Evolutionary conservation across 2,113 vertebrate species (phyloP).

Genomic region (Abramis brama): DNA sequence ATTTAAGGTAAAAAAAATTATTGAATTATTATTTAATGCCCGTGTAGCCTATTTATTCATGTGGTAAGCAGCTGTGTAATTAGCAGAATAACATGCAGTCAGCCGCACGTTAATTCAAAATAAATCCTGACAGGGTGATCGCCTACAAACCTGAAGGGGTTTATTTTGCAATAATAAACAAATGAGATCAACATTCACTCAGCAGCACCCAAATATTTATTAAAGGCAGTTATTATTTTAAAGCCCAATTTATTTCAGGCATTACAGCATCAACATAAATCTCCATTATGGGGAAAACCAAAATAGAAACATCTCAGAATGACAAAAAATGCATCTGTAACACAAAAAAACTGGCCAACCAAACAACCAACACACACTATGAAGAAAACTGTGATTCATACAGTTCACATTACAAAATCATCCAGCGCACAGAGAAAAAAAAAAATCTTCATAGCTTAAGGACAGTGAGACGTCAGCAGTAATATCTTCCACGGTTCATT

Average conservation of each 20-base stretch:
- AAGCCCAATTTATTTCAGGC: not conserved
- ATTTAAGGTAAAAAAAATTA: too few relatives aligned
- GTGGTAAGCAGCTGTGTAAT: not conserved
- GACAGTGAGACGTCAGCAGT: not conserved
- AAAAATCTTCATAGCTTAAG: not conserved
- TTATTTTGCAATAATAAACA: not conserved
- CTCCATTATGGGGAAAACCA: not conserved
- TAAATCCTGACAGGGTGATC: not conserved
- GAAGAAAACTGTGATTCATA: not conserved
- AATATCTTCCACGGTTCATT: not conserved
- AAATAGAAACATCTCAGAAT: not conserved
- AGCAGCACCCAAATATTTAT: not conserved
- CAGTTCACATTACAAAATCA: slow-evolving; percentile 1
- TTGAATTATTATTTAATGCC: not conserved
- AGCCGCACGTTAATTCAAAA: not conserved
- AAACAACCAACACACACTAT: not conserved
- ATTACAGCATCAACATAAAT: not conserved
- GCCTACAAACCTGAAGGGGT: not conserved
- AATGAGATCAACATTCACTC: not conserved
- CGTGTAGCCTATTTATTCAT: not conserved
- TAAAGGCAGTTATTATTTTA: not conserved
- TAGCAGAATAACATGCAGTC: not conserved
- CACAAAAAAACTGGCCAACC: not conserved
- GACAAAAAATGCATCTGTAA: not conserved
- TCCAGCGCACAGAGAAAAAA: not conserved